phyloP scores from a whole-genome alignment of 2,797 vertebrate genomes.

The Prionace glauca region DNA sequence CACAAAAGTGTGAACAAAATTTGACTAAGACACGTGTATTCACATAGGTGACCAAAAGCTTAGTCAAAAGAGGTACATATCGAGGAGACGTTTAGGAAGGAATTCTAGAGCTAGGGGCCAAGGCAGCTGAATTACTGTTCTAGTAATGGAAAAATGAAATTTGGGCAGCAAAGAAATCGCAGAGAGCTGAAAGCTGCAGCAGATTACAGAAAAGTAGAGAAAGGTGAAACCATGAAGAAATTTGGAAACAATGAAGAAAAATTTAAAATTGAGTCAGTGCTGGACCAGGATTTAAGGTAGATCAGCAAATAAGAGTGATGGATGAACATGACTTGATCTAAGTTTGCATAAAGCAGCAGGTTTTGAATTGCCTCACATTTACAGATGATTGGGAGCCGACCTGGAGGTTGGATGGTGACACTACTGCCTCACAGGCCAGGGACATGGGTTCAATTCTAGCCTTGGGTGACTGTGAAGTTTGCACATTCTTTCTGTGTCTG shows the following conservation, averaged over 20 bases:
- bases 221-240: neutral
- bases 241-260: neutral
- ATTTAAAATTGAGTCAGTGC: neutral
- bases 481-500: no score
- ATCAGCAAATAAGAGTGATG: neutral
- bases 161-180: neutral
- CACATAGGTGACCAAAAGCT: neutral
- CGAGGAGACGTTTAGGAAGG: neutral
- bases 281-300: neutral
- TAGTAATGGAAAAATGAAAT: neutral
- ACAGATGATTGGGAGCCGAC: neutral
- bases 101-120: no score
- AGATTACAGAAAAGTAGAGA: neutral
- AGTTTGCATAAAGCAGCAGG: neutral
- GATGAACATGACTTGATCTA: neutral
- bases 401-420: neutral
- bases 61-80: neutral
- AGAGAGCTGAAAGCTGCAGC: neutral
- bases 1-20: neutral
- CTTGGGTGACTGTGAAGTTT: no score
- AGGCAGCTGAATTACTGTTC: neutral
- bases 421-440: no score
- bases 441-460: no score
- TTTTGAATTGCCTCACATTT: neutral
- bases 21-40: neutral